These are phyloP conservation scores for Agapostemon virescens DNA, from an alignment of 2,888 invertebrate species.

Conservation along the genomic window DNA sequence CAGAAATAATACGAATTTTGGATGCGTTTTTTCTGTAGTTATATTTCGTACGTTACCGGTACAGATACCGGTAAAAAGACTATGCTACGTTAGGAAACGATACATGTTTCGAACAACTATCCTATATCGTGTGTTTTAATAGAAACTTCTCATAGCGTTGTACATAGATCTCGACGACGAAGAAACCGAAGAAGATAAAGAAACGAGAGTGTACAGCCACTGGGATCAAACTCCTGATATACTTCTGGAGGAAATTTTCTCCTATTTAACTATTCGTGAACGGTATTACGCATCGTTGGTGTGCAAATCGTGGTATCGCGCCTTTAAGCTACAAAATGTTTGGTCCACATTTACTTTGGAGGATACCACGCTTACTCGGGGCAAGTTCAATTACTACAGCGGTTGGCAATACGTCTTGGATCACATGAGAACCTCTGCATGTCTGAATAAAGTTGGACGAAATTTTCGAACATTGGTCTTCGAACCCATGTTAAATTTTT, in stretches of 20 bases:
- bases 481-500: conserved; percentile 88
- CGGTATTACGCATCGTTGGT: conserved; percentile 89
- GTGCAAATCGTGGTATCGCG: conserved; percentile 85
- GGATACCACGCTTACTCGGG: conserved; percentile 87
- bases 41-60: neutral
- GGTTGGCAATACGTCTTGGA: conserved; percentile 91
- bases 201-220: conserved; percentile 80
- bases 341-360: conserved; percentile 88
- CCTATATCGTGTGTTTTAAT: neutral
- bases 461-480: conserved; percentile 86
- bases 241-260: conserved; percentile 87
- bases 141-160: conserved; percentile 77
- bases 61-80: neutral
- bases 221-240: conserved; percentile 88
- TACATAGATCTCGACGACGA: conserved; percentile 81
- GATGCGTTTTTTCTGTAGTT: conserved; percentile 1
- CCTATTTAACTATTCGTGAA: conserved; percentile 85
- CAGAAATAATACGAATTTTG: conserved; percentile 15
- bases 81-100: neutral
- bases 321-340: conserved; percentile 87
- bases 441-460: conserved; percentile 86
- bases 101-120: neutral
- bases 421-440: conserved; percentile 87
- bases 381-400: conserved; percentile 90
- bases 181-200: conserved; percentile 77